Evolutionary conservation across 2,113 vertebrate species (phyloP).

Genomic region (Lepidiolamprologus cunningtoni): DNA sequence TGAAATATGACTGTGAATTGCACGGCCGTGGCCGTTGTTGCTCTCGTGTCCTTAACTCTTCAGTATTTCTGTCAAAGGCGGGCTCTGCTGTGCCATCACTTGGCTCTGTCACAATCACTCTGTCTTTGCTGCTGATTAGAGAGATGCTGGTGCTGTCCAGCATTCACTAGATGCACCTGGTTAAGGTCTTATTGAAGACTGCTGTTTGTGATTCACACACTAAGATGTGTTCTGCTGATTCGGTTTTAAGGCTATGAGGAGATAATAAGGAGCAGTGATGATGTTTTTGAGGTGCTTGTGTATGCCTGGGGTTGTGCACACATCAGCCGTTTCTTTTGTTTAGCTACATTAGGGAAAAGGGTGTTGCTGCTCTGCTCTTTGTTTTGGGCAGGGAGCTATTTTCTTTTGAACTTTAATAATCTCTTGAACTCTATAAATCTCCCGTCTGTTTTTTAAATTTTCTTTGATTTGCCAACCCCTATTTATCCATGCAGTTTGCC

Average conservation of each 20-base stretch:
- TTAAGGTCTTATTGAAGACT: not conserved
- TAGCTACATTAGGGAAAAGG: not conserved
- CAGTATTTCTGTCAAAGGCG: not conserved
- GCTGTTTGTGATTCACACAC: not conserved
- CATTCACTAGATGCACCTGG: not conserved
- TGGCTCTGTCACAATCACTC: not conserved
- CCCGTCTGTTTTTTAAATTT: not conserved
- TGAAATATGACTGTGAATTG: not conserved
- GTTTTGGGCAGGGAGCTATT: not conserved
- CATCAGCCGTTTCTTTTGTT: not conserved
- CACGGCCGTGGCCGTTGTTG: not conserved
- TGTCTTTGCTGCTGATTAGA: not conserved
- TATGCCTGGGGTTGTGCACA: not conserved
- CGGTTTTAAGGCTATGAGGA: not conserved
- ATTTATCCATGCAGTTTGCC: not conserved
- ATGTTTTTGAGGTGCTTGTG: not conserved
- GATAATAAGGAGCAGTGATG: not conserved
- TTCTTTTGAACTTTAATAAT: not conserved
- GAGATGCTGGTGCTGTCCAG: not conserved
- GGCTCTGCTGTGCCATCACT: not conserved
- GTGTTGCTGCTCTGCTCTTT: not conserved
- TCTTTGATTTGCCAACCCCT: not conserved
- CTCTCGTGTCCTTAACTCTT: not conserved
- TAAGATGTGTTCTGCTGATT: not conserved
- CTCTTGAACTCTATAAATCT: not conserved